phyloP scores from a whole-genome alignment of 2,888 invertebrate species.

The Bugula neritina region DNA sequence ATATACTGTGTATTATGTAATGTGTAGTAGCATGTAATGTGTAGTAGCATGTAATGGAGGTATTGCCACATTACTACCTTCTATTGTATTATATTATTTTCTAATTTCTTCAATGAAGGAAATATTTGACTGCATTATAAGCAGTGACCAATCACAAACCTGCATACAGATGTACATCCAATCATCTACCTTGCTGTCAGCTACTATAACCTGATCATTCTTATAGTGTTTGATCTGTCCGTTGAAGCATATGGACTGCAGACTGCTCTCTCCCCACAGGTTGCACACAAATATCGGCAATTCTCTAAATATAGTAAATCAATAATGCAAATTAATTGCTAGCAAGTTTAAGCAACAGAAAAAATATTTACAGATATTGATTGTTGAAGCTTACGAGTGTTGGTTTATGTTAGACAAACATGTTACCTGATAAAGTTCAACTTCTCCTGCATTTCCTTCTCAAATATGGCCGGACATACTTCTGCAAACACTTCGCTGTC shows the following conservation, averaged over 20 bases:
- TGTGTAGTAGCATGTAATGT: too few relatives aligned
- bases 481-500: slow-evolving; percentile 33
- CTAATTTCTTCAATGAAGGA: too few relatives aligned
- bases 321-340: neutral
- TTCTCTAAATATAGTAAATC: neutral
- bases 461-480: slow-evolving; percentile 34
- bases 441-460: slow-evolving; percentile 33
- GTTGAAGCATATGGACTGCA: slow-evolving; percentile 38
- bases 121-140: too few relatives aligned
- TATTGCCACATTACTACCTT: too few relatives aligned
- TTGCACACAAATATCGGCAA: slow-evolving; percentile 36
- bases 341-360: too few relatives aligned
- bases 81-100: too few relatives aligned
- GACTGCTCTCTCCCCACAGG: slow-evolving; percentile 36
- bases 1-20: too few relatives aligned
- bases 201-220: slow-evolving; percentile 43
- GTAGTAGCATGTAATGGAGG: too few relatives aligned
- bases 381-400: too few relatives aligned
- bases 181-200: slow-evolving; percentile 38
- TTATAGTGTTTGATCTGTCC: slow-evolving; percentile 46
- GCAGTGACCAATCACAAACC: too few relatives aligned
- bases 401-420: too few relatives aligned
- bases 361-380: neutral
- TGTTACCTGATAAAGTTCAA: slow-evolving; percentile 31
- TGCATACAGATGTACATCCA: slow-evolving; percentile 46